These are phyloP conservation scores for Pungitius pungitius DNA, from an alignment of 2,113 vertebrate genomes.

Conservation along the genomic window DNA sequence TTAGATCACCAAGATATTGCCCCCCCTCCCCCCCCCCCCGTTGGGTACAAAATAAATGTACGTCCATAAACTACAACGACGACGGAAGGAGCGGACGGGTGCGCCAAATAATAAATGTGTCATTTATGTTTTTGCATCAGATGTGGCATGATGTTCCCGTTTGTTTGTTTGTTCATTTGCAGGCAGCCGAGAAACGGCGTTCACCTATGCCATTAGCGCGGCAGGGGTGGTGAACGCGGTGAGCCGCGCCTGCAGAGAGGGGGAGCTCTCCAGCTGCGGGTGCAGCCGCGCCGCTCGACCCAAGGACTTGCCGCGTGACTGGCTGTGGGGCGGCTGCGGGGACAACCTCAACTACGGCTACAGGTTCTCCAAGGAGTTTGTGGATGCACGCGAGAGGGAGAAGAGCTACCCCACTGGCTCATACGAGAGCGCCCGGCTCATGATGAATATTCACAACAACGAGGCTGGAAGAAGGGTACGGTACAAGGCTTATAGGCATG, in stretches of 20 bases:
- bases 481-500: neutral
- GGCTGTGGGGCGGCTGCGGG: slow-evolving; percentile 98
- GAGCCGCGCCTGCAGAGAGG: slow-evolving; percentile 95
- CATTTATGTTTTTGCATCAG: slow-evolving; percentile 5
- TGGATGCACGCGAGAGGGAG: slow-evolving; percentile 95
- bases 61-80: slow-evolving; percentile 7
- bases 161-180: slow-evolving; percentile 51
- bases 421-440: slow-evolving; percentile 87
- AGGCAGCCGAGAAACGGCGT: slow-evolving; percentile 97
- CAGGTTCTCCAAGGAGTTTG: slow-evolving; percentile 96
- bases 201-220: slow-evolving; percentile 95
- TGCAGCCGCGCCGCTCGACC: slow-evolving; percentile 93
- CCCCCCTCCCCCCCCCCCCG: too few species aligned
- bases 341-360: slow-evolving; percentile 98
- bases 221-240: slow-evolving; percentile 97
- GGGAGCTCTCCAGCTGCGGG: slow-evolving; percentile 95
- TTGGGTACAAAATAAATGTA: slow-evolving; percentile 5
- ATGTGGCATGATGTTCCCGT: slow-evolving; percentile 10
- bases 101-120: slow-evolving; percentile 5
- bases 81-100: neutral
- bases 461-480: slow-evolving; percentile 95
- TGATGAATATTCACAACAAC: slow-evolving; percentile 98
- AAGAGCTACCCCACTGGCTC: slow-evolving; percentile 91
- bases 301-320: slow-evolving; percentile 95
- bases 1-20: too few species aligned